Evolutionary conservation across 2,113 vertebrate genomes (phyloP).

Genomic region (Speoplatyrhinus poulsoni): DNA sequence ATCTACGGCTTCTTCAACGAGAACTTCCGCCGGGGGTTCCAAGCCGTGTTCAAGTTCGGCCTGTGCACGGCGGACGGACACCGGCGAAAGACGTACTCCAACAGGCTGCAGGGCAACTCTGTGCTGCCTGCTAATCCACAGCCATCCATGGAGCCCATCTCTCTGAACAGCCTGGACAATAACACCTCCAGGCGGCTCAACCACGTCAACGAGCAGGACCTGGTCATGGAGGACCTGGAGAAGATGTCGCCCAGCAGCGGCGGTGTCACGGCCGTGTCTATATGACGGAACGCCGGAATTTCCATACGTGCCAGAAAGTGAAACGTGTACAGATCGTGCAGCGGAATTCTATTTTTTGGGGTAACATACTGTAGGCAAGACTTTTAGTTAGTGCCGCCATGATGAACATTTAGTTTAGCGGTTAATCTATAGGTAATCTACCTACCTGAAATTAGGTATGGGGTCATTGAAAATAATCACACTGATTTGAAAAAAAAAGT

Average conservation of each 20-base stretch:
- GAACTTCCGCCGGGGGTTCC: conserved; percentile 87
- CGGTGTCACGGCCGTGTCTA: conserved; percentile 70
- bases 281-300: conserved; percentile 47
- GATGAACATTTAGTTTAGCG: no score
- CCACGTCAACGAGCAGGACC: conserved; percentile 72
- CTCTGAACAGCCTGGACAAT: conserved; percentile 73
- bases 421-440: no score
- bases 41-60: conserved; percentile 80
- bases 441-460: no score
- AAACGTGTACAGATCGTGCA: no score
- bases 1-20: conserved; percentile 92
- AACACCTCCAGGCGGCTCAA: conserved; percentile 48
- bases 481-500: background rate
- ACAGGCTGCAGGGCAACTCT: conserved; percentile 71
- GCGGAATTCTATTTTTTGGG: no score
- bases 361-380: no score
- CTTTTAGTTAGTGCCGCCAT: no score
- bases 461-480: no score
- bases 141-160: conserved; percentile 68
- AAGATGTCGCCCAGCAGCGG: conserved; percentile 68
- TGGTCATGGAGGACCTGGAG: conserved; percentile 80
- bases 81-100: conserved; percentile 67
- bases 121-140: conserved; percentile 70
- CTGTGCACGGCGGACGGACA: conserved; percentile 70
- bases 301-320: no score